phyloP scores from a whole-genome alignment of 2,888 invertebrate species.

The Eupithecia insigniata region DNA sequence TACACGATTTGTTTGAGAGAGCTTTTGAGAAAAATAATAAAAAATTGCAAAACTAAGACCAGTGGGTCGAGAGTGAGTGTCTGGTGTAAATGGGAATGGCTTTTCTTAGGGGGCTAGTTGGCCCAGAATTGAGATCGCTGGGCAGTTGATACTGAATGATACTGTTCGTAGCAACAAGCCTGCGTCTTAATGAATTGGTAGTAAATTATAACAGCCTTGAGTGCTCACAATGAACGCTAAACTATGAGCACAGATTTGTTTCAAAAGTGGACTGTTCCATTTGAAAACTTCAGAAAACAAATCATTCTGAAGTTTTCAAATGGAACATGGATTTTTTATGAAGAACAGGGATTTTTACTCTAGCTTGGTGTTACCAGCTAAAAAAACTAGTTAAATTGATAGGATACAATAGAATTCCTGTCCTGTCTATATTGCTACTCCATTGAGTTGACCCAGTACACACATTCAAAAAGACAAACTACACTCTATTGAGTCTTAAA shows the following conservation, averaged over 20 bases:
- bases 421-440: neutral
- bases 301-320: too few species aligned
- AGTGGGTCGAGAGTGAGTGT: neutral
- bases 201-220: constrained; percentile 66
- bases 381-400: neutral
- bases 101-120: neutral
- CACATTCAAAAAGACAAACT: neutral
- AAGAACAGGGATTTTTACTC: neutral
- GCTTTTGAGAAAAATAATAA: neutral
- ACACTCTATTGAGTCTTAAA: neutral
- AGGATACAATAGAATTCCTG: neutral
- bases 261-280: neutral
- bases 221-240: constrained; percentile 40
- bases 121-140: neutral
- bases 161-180: constrained; percentile 19
- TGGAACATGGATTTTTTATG: neutral
- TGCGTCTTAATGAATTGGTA: constrained; percentile 47
- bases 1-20: too few species aligned
- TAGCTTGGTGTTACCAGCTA: neutral
- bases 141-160: neutral
- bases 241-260: constrained; percentile 20
- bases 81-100: neutral
- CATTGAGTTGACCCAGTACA: neutral
- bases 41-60: neutral
- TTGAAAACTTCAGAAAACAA: neutral